A percentile compares a stretch with the other conserved stretches of the same genome.
Evolutionary conservation across 2,888 invertebrate genomes (phyloP).

Genomic region (Tridacna crocea): DNA sequence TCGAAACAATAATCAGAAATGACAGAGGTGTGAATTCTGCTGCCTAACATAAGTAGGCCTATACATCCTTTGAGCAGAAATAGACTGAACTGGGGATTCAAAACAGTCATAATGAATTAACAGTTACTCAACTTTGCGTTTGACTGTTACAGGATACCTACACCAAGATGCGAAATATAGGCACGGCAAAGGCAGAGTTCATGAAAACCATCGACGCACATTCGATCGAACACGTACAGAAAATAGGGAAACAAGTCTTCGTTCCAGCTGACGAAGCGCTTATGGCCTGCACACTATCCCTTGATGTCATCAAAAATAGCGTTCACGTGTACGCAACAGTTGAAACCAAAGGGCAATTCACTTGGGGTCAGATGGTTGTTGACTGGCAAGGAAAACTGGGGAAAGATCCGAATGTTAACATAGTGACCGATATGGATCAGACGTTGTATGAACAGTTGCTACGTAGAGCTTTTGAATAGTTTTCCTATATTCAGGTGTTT

Average conservation of each 20-base stretch:
- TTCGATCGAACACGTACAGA: constrained; percentile 3
- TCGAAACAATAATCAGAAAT: too few species aligned
- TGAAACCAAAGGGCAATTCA: constrained; percentile 48
- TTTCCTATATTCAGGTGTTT: too few species aligned
- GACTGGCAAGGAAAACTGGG: constrained; percentile 46
- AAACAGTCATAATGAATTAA: too few species aligned
- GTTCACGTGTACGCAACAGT: constrained; percentile 49
- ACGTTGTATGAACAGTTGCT: constrained; percentile 49
- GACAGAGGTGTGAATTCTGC: too few species aligned
- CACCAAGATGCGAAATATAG: constrained; percentile 21
- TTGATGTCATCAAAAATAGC: constrained; percentile 47
- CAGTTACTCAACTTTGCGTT: too few species aligned
- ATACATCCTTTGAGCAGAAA: too few species aligned
- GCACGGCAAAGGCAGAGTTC: constrained; percentile 46
- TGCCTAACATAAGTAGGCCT: too few species aligned
- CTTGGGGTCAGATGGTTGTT: constrained; percentile 60
- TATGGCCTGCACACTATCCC: constrained; percentile 45
- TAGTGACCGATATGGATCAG: constrained; percentile 52
- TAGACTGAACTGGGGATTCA: too few species aligned
- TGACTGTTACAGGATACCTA: constrained; percentile 30
- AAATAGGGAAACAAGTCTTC: neutral
- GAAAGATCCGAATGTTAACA: constrained; percentile 48
- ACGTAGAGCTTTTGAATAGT: constrained; percentile 21
- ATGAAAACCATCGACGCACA: constrained; percentile 39
- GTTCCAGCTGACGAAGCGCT: constrained; percentile 48